phyloP scores from a whole-genome alignment of 2,888 invertebrate genomes.

The Amphipyra tragopoginis region DNA sequence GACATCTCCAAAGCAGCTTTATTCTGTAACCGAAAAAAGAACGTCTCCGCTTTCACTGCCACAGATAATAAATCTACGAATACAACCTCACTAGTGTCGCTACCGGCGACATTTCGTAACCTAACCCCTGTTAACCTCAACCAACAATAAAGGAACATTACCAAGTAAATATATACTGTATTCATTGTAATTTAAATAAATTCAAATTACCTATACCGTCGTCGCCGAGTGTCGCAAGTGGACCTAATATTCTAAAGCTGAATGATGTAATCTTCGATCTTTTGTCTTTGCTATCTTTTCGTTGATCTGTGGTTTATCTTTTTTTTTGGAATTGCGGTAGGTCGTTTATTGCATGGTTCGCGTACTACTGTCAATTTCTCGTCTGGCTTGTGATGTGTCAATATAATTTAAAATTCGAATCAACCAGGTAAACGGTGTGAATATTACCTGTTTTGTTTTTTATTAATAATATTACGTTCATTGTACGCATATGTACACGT shows the following conservation, averaged over 20 bases:
- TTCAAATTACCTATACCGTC: slow-evolving; percentile 78
- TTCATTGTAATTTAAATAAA: slow-evolving; percentile 87
- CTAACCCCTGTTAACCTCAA: slow-evolving; percentile 80
- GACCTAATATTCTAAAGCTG: slow-evolving; percentile 55
- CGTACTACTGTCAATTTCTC: slow-evolving; percentile 60
- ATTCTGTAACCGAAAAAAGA: slow-evolving; percentile 43
- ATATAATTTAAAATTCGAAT: slow-evolving; percentile 7
- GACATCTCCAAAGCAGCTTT: slow-evolving; percentile 8
- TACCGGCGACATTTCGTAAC: slow-evolving; percentile 74
- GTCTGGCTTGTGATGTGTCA: slow-evolving; percentile 15
- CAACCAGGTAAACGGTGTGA: slow-evolving; percentile 5
- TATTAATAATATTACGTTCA: too few relatives aligned
- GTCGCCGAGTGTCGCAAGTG: slow-evolving; percentile 72
- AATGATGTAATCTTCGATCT: slow-evolving; percentile 70
- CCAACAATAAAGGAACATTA: slow-evolving; percentile 78
- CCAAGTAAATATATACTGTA: slow-evolving; percentile 81
- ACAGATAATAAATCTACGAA: slow-evolving; percentile 57
- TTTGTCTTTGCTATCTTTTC: slow-evolving; percentile 57
- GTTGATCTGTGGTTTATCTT: slow-evolving; percentile 44
- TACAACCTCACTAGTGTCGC: slow-evolving; percentile 47
- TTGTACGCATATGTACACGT: too few relatives aligned
- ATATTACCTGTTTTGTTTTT: too few relatives aligned
- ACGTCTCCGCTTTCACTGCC: slow-evolving; percentile 53
- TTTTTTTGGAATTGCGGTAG: slow-evolving; percentile 66
- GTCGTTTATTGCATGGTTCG: slow-evolving; percentile 64